Conservation (phyloP, 1,140 invertebrate species). For the Drosophila cardini region DNA sequence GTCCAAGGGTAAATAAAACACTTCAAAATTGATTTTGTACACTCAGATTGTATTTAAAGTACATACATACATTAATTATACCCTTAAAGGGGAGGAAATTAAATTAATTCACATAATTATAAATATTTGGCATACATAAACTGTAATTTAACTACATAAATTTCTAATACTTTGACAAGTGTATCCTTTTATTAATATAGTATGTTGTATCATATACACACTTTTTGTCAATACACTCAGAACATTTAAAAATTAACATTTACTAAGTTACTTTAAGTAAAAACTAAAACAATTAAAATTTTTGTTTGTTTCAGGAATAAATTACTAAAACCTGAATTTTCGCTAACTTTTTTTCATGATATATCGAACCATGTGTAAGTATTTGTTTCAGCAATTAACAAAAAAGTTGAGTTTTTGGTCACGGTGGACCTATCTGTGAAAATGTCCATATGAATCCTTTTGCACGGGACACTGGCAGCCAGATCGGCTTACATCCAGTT, state of each 20-base stretch:
- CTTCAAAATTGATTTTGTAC: conserved; percentile 21
- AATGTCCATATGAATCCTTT: not conserved
- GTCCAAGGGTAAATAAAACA: not conserved
- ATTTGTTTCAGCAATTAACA: no score
- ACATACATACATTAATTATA: conserved; percentile 2
- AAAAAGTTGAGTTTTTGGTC: no score
- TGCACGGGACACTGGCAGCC: not conserved
- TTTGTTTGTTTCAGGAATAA: no score
- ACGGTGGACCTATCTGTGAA: no score
- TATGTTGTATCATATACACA: conserved; percentile 15
- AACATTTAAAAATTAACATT: not conserved
- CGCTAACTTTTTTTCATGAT: no score
- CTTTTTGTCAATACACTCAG: conserved; percentile 5
- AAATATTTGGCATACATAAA: conserved; percentile 16
- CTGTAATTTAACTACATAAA: conserved; percentile 13
- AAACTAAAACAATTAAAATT: no score
- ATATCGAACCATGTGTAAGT: no score
- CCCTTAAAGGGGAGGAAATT: not conserved
- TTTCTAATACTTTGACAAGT: conserved; percentile 30
- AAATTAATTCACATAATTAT: conserved; percentile 3
- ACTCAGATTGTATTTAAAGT: conserved; percentile 41
- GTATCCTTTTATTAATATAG: conserved; percentile 23
- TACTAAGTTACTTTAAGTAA: no score
- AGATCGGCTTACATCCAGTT: not conserved
- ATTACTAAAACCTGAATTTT: no score